Percentiles rank a stretch among this genome's conserved stretches.
Conservation (phyloP, 1,140 invertebrate genomes). For the Nebria ingens region DNA sequence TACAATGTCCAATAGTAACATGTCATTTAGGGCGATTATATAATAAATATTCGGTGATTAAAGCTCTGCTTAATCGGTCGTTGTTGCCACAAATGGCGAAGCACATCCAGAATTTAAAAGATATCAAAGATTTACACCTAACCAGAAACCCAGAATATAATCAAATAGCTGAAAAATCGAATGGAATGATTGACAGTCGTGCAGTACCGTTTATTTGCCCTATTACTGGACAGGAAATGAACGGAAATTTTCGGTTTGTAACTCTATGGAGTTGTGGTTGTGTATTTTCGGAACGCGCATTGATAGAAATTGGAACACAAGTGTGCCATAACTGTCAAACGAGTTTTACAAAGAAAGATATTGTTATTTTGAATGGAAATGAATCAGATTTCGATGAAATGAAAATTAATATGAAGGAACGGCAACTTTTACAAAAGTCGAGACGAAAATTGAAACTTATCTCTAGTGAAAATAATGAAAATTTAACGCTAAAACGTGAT, state of each 20-base stretch:
- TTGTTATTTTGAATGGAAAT: conserved; percentile 82
- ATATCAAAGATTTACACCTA: conserved; percentile 69
- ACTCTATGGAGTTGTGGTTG: conserved; percentile 89
- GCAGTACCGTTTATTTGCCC: conserved; percentile 84
- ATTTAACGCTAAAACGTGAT: no score
- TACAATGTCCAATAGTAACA: conserved; percentile 76
- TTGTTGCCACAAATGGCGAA: conserved; percentile 50
- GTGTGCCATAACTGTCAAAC: conserved; percentile 57
- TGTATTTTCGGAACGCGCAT: conserved; percentile 83
- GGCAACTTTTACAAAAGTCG: no score
- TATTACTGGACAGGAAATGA: conserved; percentile 90
- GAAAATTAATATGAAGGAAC: no score
- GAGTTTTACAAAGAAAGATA: conserved; percentile 57
- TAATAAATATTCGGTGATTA: conserved; percentile 84
- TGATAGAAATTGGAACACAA: conserved; percentile 74
- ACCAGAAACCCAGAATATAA: conserved; percentile 73
- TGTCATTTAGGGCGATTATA: conserved; percentile 86
- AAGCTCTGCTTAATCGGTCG: conserved; percentile 57
- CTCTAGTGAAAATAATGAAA: no score
- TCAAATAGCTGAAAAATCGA: no score
- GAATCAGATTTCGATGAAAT: no score
- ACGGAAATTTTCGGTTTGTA: conserved; percentile 81
- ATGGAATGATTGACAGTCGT: conserved; percentile 66
- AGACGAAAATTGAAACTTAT: no score
- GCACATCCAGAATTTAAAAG: conserved; percentile 79